Evolutionary conservation across 2,113 vertebrate species (phyloP).

Genomic region (Mobula birostris): DNA sequence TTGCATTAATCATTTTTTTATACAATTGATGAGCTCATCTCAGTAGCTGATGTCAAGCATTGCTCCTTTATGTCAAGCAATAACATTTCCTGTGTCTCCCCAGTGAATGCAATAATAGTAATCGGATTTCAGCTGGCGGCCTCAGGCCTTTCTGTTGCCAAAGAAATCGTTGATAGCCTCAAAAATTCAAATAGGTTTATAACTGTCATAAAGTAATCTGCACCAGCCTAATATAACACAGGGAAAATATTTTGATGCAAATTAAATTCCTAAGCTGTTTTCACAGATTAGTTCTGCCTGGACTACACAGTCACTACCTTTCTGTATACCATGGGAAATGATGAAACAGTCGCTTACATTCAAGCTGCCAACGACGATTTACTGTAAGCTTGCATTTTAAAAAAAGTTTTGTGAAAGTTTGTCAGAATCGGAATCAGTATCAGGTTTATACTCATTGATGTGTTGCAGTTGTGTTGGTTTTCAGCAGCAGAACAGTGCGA

Average conservation of each 20-base stretch:
- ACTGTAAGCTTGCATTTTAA: too few species aligned
- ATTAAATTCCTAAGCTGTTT: conserved; percentile 14
- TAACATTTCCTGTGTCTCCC: background rate
- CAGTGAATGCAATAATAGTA: conserved; percentile 2
- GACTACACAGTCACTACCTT: background rate
- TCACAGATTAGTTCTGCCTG: conserved; percentile 4
- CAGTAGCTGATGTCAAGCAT: conserved; percentile 21
- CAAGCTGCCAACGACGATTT: too few species aligned
- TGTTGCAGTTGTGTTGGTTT: too few species aligned
- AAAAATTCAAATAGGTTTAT: conserved; percentile 15
- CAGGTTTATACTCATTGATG: too few species aligned
- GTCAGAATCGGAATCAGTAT: background rate
- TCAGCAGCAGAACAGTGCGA: too few species aligned
- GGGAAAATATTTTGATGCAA: background rate
- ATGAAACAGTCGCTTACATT: background rate
- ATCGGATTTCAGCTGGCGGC: conserved; percentile 11
- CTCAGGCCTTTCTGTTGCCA: background rate
- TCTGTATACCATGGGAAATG: background rate
- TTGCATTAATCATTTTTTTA: background rate
- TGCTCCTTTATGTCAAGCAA: background rate
- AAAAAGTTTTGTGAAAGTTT: background rate
- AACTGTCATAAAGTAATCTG: conserved; percentile 18
- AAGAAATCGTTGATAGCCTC: conserved; percentile 18
- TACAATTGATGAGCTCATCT: conserved; percentile 26
- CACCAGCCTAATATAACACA: background rate